Evolutionary conservation across 2,113 vertebrate species (phyloP).

Genomic region (Ammospiza nelsoni): DNA sequence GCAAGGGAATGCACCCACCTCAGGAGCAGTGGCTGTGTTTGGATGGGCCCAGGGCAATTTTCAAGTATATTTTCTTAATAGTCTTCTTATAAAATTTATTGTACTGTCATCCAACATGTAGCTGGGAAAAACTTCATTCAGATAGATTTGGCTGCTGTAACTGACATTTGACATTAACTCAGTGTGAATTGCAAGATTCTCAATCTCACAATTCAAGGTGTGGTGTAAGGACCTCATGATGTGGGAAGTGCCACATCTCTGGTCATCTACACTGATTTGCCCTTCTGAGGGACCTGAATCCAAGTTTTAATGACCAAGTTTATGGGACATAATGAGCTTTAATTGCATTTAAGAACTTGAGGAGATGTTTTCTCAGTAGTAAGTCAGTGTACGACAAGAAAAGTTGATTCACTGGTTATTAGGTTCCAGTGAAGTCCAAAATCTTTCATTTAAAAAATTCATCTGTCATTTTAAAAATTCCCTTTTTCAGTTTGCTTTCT

Average conservation of each 20-base stretch:
- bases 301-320: neutral
- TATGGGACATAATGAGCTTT: neutral
- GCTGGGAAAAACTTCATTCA: neutral
- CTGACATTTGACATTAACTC: neutral
- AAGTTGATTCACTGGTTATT: neutral
- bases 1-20: neutral
- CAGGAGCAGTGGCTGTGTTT: neutral
- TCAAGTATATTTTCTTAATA: neutral
- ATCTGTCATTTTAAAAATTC: neutral
- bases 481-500: neutral
- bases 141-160: neutral
- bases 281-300: neutral
- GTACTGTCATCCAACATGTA: neutral
- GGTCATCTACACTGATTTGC: neutral
- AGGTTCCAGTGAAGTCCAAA: neutral
- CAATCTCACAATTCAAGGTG: neutral
- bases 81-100: neutral
- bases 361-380: neutral
- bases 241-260: neutral
- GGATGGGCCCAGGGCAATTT: neutral
- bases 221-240: accelerated
- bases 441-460: neutral
- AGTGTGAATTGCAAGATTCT: neutral
- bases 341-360: neutral
- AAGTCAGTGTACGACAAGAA: neutral